Conservation (phyloP, 2,797 vertebrate genomes). For the Anisognathus igniventris region DNA sequence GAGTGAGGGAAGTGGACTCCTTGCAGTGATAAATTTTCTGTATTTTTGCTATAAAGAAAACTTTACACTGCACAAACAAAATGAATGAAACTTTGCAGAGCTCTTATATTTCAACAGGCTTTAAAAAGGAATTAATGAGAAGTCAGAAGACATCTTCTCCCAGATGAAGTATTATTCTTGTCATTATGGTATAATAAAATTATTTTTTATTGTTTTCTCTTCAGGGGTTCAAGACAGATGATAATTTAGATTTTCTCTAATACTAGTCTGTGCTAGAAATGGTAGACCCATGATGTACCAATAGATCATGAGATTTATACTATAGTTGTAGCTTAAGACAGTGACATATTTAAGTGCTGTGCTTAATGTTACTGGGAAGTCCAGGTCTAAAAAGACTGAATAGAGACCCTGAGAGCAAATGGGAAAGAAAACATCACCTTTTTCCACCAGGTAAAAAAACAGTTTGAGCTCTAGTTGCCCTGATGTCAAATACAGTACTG, state of each 20-base stretch:
- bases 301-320: conserved; percentile 25
- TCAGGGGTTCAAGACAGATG: conserved; percentile 25
- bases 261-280: conserved; percentile 16
- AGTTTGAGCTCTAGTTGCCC: neutral
- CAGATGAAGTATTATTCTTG: conserved; percentile 39
- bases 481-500: neutral
- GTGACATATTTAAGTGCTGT: conserved; percentile 14
- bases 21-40: neutral
- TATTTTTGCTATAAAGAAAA: neutral
- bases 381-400: neutral
- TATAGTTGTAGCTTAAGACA: neutral
- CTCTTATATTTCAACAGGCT: neutral
- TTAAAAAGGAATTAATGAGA: conserved; percentile 33
- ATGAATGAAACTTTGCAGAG: neutral
- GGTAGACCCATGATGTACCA: neutral
- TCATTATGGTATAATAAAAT: conserved; percentile 41
- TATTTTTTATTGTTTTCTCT: conserved; percentile 59
- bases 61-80: neutral
- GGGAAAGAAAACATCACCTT: neutral
- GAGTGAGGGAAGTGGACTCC: neutral
- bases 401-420: neutral
- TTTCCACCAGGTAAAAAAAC: neutral
- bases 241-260: conserved; percentile 50
- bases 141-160: conserved; percentile 19
- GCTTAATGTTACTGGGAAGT: conserved; percentile 2